A percentile compares a stretch with the other conserved stretches of the same genome.
These are phyloP conservation scores for Buceros bicornis DNA, from an alignment of 2,797 vertebrate genomes.

Conservation along the genomic window DNA sequence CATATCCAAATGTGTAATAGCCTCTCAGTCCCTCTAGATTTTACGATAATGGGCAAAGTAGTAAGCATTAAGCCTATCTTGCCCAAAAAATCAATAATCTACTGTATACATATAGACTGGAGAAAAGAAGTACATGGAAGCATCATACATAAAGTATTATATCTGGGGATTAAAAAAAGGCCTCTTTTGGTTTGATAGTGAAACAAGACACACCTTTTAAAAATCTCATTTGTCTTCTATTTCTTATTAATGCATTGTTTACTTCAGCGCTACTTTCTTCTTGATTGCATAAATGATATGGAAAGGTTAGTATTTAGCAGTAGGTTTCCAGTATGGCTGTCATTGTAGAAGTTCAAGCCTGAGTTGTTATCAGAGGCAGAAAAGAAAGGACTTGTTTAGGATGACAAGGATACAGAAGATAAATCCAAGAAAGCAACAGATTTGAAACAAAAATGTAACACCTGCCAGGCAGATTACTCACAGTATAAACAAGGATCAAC, in stretches of 20 bases:
- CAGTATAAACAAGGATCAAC: constrained; percentile 58
- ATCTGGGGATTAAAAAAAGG: rapidly evolving
- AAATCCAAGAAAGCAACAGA: constrained; percentile 23
- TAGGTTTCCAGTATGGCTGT: neutral
- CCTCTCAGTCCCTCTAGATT: neutral
- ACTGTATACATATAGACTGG: neutral
- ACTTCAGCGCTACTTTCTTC: neutral
- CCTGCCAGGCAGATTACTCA: neutral
- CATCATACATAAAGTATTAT: constrained; percentile 15
- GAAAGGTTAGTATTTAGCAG: neutral
- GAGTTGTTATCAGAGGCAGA: neutral
- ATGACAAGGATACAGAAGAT: constrained; percentile 3
- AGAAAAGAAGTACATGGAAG: neutral
- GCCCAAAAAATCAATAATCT: neutral
- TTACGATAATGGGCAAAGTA: neutral
- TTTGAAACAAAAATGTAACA: constrained; percentile 47
- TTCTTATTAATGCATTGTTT: neutral
- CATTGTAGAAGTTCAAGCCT: neutral
- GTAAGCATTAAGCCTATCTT: neutral
- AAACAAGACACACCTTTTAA: neutral
- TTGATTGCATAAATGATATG: neutral
- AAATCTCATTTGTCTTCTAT: neutral
- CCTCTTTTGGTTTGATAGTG: neutral
- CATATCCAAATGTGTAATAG: neutral
- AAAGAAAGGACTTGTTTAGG: neutral